Evolutionary conservation across 2,888 invertebrate genomes (phyloP), one percentile per base, ranked within the genome.

Genomic region (Neria commutata): DNA sequence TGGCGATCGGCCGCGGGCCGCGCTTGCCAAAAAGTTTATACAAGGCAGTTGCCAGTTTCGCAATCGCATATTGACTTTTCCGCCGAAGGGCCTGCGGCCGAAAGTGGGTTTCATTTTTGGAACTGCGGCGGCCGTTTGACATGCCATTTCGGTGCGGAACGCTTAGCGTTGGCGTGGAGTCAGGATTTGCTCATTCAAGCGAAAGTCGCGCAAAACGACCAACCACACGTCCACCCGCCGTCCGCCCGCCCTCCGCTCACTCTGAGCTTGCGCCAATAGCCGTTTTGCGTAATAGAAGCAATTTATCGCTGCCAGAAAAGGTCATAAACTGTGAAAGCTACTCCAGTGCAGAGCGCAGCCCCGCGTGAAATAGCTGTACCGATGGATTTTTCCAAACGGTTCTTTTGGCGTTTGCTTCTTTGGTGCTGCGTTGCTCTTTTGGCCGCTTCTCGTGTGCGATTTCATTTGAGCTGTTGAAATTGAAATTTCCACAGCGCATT

Each of bases 201-300:
- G n/a, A n/a, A n/a, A n/a, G n/a, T n/a, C n/a, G n/a, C n/a, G n/a
- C n/a, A n/a, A n/a, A n/a, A n/a, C n/a, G n/a, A n/a, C n/a, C n/a
- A n/a, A n/a, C n/a, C n/a, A n/a, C n/a, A n/a, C n/a, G n/a, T n/a
- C n/a, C n/a, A n/a, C n/a, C n/a, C n/a, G n/a, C n/a, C n/a, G n/a
- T n/a, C n/a, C n/a, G n/a, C n/a, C n/a, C n/a, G n/a, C n/a, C n/a
- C n/a, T n/a, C n/a, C n/a, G n/a, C n/a, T n/a, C n/a, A n/a, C n/a
- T n/a, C n/a, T n/a, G n/a, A n/a, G n/a, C n/a, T n/a, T 19, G 17
- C 4, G 42, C 63, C 72, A 73, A 71, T 73, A 73, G 70, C 66
- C 69, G 70, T 71, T 71, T 73, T 67, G 70, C 63, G 72, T 70
- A 51, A 60, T 29, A 55, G 72, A 64, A 64, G 65, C 69, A 74